Conservation (phyloP, 2,113 vertebrate species). For the Nothoprocta perdicaria region DNA sequence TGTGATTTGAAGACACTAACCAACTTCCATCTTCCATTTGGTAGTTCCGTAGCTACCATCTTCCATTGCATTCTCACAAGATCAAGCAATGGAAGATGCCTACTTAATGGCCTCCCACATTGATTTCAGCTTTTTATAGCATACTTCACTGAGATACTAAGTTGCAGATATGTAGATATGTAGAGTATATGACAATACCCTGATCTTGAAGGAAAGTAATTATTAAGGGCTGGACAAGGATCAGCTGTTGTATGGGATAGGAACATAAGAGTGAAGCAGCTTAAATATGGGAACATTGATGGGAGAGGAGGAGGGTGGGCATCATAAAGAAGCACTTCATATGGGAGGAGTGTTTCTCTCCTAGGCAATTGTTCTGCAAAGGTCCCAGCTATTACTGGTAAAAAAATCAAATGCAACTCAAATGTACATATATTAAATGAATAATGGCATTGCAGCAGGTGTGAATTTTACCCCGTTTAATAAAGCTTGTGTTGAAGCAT, state of each 20-base stretch:
- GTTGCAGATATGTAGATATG: no score
- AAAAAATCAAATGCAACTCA: not conserved
- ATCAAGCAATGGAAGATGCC: not conserved
- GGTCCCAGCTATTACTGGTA: no score
- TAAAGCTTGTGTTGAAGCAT: not conserved
- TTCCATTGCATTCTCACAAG: not conserved
- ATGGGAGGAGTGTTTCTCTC: no score
- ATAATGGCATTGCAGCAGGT: not conserved
- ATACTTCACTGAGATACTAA: not conserved
- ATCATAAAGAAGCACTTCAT: no score
- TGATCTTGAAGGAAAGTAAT: no score
- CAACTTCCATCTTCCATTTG: not conserved
- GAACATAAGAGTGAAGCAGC: no score
- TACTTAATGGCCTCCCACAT: not conserved
- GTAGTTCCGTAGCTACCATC: not conserved
- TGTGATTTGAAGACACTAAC: not conserved
- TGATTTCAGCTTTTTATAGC: not conserved
- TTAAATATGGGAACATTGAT: no score
- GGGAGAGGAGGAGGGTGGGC: no score
- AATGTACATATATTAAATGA: not conserved
- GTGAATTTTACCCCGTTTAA: not conserved
- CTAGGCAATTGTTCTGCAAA: no score
- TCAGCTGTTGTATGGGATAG: no score
- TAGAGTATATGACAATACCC: no score
- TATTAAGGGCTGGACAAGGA: no score